phyloP scores from a whole-genome alignment of 2,888 invertebrate genomes.

The Lathronympha strigana region DNA sequence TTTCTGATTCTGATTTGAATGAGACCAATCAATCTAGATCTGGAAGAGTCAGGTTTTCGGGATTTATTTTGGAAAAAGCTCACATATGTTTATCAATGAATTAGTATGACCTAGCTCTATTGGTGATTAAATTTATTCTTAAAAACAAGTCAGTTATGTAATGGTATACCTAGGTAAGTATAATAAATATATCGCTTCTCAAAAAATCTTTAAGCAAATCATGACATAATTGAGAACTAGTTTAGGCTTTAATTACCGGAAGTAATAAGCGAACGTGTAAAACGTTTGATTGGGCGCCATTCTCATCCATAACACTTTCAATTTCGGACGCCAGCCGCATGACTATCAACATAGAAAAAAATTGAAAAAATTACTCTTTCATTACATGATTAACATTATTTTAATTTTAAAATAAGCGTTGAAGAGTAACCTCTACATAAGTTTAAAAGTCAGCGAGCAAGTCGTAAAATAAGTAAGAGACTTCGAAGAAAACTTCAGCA shows the following conservation, averaged over 20 bases:
- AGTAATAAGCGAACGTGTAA: conserved; percentile 28
- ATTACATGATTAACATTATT: conserved; percentile 29
- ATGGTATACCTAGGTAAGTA: background rate
- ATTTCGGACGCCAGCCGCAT: conserved; percentile 27
- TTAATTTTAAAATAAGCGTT: conserved; percentile 30
- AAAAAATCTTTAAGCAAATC: background rate
- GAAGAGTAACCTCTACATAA: conserved; percentile 16
- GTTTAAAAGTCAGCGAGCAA: conserved; percentile 30
- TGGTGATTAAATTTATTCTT: no score
- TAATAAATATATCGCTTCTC: background rate
- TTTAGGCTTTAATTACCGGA: conserved; percentile 25
- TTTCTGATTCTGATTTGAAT: no score
- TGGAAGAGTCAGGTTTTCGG: no score
- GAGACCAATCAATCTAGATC: no score
- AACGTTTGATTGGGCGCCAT: conserved; percentile 30
- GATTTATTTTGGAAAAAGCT: no score
- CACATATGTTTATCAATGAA: no score
- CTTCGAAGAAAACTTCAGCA: background rate
- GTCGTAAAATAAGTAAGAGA: background rate
- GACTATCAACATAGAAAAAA: conserved; percentile 31
- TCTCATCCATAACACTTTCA: conserved; percentile 39
- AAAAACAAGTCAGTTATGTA: no score
- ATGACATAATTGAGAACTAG: conserved; percentile 12
- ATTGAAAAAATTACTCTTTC: conserved; percentile 22
- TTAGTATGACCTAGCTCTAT: no score